These are phyloP conservation scores for Rhea pennata DNA, from an alignment of 2,113 vertebrate genomes.

Conservation along the genomic window DNA sequence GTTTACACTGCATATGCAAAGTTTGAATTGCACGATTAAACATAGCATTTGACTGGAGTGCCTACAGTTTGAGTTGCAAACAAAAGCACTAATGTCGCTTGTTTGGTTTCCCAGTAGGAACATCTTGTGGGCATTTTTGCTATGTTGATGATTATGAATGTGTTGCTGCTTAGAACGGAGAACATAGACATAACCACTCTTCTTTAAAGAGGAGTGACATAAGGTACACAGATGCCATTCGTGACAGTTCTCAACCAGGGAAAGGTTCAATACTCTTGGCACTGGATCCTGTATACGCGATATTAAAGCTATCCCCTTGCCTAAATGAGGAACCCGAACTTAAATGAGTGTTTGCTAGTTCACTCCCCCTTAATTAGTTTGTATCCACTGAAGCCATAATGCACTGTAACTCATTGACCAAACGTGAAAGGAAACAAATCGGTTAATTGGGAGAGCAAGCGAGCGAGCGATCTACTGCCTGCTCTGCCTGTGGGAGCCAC, in stretches of 20 bases:
- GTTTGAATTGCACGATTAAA: not conserved
- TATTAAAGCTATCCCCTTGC: not conserved
- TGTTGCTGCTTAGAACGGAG: not conserved
- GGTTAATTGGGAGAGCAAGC: not conserved
- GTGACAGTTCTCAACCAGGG: not conserved
- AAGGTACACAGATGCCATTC: not conserved
- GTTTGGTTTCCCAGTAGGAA: not conserved
- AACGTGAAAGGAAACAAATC: slow-evolving; percentile 1
- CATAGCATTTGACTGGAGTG: not conserved
- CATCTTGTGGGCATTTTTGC: not conserved
- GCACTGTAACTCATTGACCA: not conserved
- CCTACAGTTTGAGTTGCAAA: not conserved
- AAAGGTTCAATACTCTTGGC: not conserved
- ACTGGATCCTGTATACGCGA: not conserved
- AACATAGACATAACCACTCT: not conserved
- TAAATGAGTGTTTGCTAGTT: not conserved
- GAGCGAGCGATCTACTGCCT: not conserved
- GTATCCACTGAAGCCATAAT: not conserved
- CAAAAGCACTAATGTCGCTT: not conserved
- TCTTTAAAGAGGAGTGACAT: not conserved
- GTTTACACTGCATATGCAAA: not conserved
- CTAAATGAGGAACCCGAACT: not conserved
- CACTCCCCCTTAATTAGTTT: not conserved
- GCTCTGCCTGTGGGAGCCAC: not conserved
- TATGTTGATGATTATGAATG: not conserved